phyloP scores from a whole-genome alignment of 2,888 invertebrate species.

The Tiliacea aurago region DNA sequence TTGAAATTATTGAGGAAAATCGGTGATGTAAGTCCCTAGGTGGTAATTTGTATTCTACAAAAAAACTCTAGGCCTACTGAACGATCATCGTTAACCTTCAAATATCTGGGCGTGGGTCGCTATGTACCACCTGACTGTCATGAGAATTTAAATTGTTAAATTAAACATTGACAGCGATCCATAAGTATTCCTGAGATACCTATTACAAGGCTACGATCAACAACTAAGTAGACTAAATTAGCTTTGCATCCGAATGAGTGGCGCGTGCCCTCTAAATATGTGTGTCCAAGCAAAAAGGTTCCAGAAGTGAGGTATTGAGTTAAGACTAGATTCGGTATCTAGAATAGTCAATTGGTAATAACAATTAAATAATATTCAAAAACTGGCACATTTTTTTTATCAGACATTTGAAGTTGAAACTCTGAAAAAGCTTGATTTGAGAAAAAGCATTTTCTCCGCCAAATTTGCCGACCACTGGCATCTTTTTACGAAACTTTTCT shows the following conservation, averaged over 20 bases:
- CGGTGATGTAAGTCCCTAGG: background rate
- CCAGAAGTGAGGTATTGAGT: too few species aligned
- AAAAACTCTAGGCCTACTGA: conserved; percentile 23
- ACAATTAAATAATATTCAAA: too few species aligned
- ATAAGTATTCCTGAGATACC: conserved; percentile 19
- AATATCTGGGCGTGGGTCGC: conserved; percentile 45
- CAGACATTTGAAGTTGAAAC: too few species aligned
- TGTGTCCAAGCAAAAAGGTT: too few species aligned
- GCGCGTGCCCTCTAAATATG: background rate
- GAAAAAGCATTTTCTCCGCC: too few species aligned
- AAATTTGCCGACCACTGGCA: too few species aligned
- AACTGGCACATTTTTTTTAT: too few species aligned
- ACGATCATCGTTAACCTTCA: conserved; percentile 54
- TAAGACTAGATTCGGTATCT: too few species aligned
- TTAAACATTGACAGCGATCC: conserved; percentile 40
- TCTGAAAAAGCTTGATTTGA: too few species aligned
- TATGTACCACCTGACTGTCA: conserved; percentile 31
- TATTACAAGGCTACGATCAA: background rate
- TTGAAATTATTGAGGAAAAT: conserved; percentile 1
- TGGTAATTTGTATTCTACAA: conserved; percentile 56
- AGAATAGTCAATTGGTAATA: too few species aligned
- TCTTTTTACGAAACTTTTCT: too few species aligned
- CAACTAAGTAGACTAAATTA: conserved; percentile 4
- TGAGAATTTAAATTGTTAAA: conserved; percentile 53
- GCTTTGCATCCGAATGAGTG: background rate